These are phyloP conservation scores for Montipora cactus DNA, from an alignment of 64 coral and sea anemone genomes.

Conservation along the genomic window DNA sequence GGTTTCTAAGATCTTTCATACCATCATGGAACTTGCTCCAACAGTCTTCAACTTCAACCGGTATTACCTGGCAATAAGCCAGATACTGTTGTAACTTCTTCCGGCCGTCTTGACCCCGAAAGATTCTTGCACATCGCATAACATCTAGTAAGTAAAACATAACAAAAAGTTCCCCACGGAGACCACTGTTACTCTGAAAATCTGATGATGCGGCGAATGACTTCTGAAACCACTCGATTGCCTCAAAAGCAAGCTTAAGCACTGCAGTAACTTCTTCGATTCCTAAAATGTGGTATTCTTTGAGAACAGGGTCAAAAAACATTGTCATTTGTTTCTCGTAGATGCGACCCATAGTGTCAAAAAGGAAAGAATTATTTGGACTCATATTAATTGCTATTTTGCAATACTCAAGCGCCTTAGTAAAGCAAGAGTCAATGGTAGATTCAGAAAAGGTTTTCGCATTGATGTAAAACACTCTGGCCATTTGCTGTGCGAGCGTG, in stretches of 20 bases:
- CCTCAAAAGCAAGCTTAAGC: neutral
- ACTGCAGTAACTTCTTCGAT: neutral
- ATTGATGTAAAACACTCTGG: constrained; percentile 73
- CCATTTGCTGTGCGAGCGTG: constrained; percentile 70
- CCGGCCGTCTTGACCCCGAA: constrained; percentile 39
- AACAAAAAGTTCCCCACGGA: constrained; percentile 49
- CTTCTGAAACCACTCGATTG: constrained; percentile 46
- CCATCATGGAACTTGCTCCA: constrained; percentile 33
- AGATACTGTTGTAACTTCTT: constrained; percentile 40
- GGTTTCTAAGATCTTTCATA: constrained; percentile 20
- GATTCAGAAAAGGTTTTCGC: neutral
- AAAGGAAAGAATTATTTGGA: constrained; percentile 31
- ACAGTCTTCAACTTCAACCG: neutral
- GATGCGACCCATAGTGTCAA: constrained; percentile 75
- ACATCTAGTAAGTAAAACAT: constrained; percentile 74
- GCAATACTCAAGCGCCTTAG: constrained; percentile 6
- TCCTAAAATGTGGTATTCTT: neutral
- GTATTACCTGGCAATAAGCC: constrained; percentile 2
- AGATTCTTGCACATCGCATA: constrained; percentile 25
- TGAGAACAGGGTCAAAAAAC: neutral
- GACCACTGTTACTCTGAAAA: constrained; percentile 32
- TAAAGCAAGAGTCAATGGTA: constrained; percentile 35
- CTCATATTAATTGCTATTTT: constrained; percentile 36
- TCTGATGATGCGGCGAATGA: constrained; percentile 1
- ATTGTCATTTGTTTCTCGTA: constrained; percentile 51